Evolutionary conservation across 2,113 vertebrate species (phyloP), one percentile per base, ranked within the genome.

Genomic region (Dolichallabes microphthalmus): DNA sequence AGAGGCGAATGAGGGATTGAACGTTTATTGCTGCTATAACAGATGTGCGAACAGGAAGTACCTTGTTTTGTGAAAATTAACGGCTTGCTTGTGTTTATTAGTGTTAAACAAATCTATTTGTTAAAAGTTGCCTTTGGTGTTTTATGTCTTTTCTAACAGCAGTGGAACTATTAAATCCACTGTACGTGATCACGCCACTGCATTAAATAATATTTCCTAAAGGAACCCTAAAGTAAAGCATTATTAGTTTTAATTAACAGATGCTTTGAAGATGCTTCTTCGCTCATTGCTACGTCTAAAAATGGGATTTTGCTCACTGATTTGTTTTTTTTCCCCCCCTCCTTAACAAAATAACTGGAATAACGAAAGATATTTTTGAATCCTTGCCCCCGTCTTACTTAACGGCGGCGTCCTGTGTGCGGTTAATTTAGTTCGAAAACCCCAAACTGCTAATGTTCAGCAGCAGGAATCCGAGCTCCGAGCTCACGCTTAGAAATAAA

Each of bases 401-500:
- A 50, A 75, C 22, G 8, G 45, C 25, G 25, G 45, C 73, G 25
- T 75, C 7, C 57, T 27, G 60, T 17, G 19, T 32, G 55, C 15
- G 32, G 25, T 11, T 85, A 45, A 80, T 85, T 85, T 80, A 27
- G 77, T 73, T 80, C 53, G 45, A 45, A 25, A 39, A 55, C 22
- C 58, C 60, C 17, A 84, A 61, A 32, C n/a, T 35, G 4, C 39
- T 81, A 73, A 81, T 63, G 32, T 74, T 64, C 11, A 64, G 79
- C 63, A 60, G 83, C 82, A 83, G 82, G 76, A 80, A 58, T 61
- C 88, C 63, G 60, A 82, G 61, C 68, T 83, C 69, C 71, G 64
- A n/a, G 8, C 22, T 45, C 27, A 61, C 50, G 61, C 25, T 73
- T 71, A 19, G 71, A 57, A 88, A 88, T 85, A 88, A 84, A 86